Evolutionary conservation across 2,888 invertebrate genomes (phyloP).

Genomic region (Euspilapteryx auroguttella): DNA sequence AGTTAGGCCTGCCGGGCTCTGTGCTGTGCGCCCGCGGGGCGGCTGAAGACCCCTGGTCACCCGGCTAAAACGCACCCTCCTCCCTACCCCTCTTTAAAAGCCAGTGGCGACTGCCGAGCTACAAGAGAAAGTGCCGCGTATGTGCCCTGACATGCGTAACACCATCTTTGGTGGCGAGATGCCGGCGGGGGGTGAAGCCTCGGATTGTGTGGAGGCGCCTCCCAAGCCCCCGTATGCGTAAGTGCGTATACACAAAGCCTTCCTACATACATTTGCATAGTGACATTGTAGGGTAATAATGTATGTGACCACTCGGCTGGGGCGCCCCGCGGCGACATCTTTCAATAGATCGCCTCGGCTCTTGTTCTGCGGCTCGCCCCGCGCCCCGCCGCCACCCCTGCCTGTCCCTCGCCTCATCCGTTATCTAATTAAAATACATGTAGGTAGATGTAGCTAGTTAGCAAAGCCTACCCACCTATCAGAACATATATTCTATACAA

Average conservation of each 20-base stretch:
- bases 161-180: slow-evolving; percentile 46
- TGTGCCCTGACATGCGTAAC: slow-evolving; percentile 55
- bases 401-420: slow-evolving; percentile 10
- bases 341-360: slow-evolving; percentile 40
- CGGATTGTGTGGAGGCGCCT: slow-evolving; percentile 49
- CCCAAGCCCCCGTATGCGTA: slow-evolving; percentile 48
- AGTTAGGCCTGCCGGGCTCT: no score
- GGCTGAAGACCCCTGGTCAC: slow-evolving; percentile 61
- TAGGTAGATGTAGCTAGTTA: slow-evolving; percentile 3
- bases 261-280: slow-evolving; percentile 60
- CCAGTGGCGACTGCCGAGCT: slow-evolving; percentile 64
- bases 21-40: slow-evolving; percentile 9
- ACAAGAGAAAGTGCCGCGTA: slow-evolving; percentile 63
- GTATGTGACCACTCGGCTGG: slow-evolving; percentile 53
- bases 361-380: slow-evolving; percentile 17
- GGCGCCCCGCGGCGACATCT: slow-evolving; percentile 39
- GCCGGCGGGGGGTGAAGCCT: slow-evolving; percentile 29
- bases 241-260: slow-evolving; percentile 58
- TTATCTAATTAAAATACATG: slow-evolving; percentile 28
- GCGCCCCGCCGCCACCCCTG: slow-evolving; percentile 11
- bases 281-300: slow-evolving; percentile 59
- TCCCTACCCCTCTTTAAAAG: slow-evolving; percentile 57
- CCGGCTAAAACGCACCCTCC: slow-evolving; percentile 43
- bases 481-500: no score
- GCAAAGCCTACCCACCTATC: no score